phyloP scores from a whole-genome alignment of 2,113 vertebrate species.

The Lates calcarifer region DNA sequence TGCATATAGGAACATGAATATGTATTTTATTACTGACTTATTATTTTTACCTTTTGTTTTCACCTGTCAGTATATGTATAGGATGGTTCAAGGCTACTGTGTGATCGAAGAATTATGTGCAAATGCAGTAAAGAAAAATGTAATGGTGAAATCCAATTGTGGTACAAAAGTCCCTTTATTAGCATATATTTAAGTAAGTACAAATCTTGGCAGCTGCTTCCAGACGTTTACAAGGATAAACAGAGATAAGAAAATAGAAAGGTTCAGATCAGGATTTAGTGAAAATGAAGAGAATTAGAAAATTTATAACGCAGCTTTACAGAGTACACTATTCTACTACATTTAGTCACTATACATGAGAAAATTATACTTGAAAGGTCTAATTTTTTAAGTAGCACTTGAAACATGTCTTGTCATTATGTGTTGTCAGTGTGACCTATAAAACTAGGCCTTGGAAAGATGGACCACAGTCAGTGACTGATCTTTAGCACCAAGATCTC shows the following conservation, averaged over 20 bases:
- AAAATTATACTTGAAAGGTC: constrained; percentile 24
- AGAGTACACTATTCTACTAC: constrained; percentile 23
- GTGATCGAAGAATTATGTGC: constrained; percentile 46
- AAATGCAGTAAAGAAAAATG: constrained; percentile 72
- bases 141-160: constrained; percentile 26
- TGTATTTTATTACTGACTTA: constrained; percentile 73
- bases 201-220: constrained; percentile 68
- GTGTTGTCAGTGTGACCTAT: constrained; percentile 70
- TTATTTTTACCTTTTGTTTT: constrained; percentile 38
- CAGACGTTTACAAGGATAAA: constrained; percentile 42
- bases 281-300: constrained; percentile 49
- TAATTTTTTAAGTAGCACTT: constrained; percentile 43
- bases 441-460: constrained; percentile 79
- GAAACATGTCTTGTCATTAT: constrained; percentile 35
- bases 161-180: constrained; percentile 79
- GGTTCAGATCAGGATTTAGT: constrained; percentile 34
- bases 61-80: constrained; percentile 37
- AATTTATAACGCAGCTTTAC: constrained; percentile 29
- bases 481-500: constrained; percentile 52
- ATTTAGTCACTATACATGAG: constrained; percentile 13
- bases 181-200: constrained; percentile 66
- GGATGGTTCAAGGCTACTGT: constrained; percentile 3
- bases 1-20: constrained; percentile 42
- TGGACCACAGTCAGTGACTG: constrained; percentile 45
- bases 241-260: constrained; percentile 59